phyloP scores from a whole-genome alignment of 2,113 vertebrate species.

The Neodon shergylaensis region DNA sequence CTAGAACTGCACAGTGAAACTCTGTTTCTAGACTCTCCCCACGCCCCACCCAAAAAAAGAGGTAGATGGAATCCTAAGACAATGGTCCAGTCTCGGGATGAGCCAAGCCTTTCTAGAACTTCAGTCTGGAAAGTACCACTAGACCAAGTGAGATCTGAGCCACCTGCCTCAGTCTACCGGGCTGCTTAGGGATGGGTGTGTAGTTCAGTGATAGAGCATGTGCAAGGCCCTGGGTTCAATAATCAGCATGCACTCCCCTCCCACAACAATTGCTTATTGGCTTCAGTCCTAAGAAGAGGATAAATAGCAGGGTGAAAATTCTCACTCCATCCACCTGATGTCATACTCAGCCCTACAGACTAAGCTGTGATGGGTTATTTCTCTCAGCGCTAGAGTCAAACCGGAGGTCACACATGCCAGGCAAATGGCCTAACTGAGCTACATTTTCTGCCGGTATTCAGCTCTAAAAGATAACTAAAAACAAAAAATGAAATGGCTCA shows the following conservation, averaged over 20 bases:
- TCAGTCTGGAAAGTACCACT: background rate
- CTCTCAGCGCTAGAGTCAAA: background rate
- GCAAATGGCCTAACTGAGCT: background rate
- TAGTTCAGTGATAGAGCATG: background rate
- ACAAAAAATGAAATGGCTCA: background rate
- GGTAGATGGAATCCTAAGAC: background rate
- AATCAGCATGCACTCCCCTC: background rate
- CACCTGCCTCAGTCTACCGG: background rate
- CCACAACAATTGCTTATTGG: background rate
- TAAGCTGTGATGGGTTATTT: background rate
- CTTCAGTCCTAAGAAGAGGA: background rate
- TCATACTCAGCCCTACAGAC: background rate
- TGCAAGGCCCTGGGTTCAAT: background rate
- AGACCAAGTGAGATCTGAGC: background rate
- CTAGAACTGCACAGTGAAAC: background rate
- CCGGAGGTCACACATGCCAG: background rate
- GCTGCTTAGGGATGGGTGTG: background rate
- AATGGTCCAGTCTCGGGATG: background rate
- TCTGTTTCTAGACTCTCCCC: background rate
- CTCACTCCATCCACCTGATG: background rate
- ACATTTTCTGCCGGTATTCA: background rate
- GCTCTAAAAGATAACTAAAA: background rate
- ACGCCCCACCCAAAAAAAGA: no score
- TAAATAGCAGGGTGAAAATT: background rate
- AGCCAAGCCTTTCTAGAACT: background rate